Percentiles rank a stretch among this genome's conserved stretches.
These are phyloP conservation scores for Orthosia gracilis DNA, from an alignment of 2,888 invertebrate species.

Conservation along the genomic window DNA sequence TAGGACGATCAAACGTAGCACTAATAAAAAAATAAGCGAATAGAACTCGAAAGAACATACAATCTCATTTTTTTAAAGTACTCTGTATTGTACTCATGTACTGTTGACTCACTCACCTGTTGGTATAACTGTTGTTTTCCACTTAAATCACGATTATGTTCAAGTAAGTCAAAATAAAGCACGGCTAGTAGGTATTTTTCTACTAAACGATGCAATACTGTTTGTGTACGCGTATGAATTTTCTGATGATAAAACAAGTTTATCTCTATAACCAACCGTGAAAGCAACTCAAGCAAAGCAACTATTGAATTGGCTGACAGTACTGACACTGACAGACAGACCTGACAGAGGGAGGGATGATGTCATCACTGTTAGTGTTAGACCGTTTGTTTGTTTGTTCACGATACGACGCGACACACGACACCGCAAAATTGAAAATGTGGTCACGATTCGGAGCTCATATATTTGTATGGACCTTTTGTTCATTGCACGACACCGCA, in stretches of 20 bases:
- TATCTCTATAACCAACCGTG: neutral
- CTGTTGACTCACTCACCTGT: slow-evolving; percentile 49
- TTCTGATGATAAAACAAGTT: slow-evolving; percentile 20
- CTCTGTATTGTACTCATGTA: neutral
- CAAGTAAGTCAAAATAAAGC: neutral
- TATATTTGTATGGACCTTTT: too few species aligned
- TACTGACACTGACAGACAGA: neutral
- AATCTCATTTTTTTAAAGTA: slow-evolving; percentile 24
- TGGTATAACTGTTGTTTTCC: slow-evolving; percentile 19
- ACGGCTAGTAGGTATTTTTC: neutral
- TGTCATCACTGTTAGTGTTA: too few species aligned
- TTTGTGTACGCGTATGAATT: slow-evolving; percentile 6
- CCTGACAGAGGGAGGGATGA: slow-evolving; percentile 21
- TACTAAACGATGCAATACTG: neutral
- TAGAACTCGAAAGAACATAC: neutral
- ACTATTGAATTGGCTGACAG: neutral
- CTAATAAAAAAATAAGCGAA: slow-evolving; percentile 3
- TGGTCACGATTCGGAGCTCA: too few species aligned
- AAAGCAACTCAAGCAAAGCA: neutral
- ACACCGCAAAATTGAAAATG: too few species aligned
- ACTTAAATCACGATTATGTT: slow-evolving; percentile 1
- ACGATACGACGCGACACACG: too few species aligned
- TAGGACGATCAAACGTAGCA: neutral
- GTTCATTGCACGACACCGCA: too few species aligned
- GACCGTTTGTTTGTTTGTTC: too few species aligned